Base-by-base conservation (phyloP, 2,113 vertebrate genomes). In the Setophaga kirtlandii region DNA sequence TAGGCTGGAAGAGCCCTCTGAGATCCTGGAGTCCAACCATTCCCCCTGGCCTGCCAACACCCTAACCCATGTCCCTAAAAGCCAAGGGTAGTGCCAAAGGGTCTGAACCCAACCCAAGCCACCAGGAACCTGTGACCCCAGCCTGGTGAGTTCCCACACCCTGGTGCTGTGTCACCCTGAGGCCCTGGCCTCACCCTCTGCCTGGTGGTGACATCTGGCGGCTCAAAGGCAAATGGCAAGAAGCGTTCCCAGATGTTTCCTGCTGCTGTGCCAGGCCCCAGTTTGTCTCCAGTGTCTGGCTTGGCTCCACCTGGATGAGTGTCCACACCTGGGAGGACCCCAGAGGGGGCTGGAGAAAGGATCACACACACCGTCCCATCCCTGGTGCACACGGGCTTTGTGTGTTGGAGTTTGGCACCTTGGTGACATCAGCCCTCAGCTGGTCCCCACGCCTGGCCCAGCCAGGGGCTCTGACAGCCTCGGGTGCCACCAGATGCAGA, bases 301-400 rank as follows among this genome's bases (percentile, higher is more conserved):
- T 35, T 31, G 44, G 20, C 25, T 35, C 17, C 21, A 4, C n/a
- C 55, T 55, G 62, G 47, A 2, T 11, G 39, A 11, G 53, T 25
- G 33, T 11, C 53, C 69, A 7, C 24, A 16, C 33, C 23, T 12
- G 67, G 37, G 14, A 74, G n/a, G 41, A 44, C 6, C 37, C 46
- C 15, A 10, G 50, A 39, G 20, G 15, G 22, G n/a, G 14, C 12
- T 56, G 64, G 41, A 70, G 24, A 47, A 62, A 31, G 65, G 27
- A 6, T 65, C 49, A 23, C 18, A 33, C 12, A 1, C 27, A 1
- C 1, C 31, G 11, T 35, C 14, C 39, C 23, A 6, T 31, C n/a
- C 37, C n/a, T 21, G 80, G 35, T 15, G 60, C 37, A 9, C 62
- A 10, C 2, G 8, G 35, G 27, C 35, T 73, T 59, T 22, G 49